Percentiles rank a stretch among this genome's conserved stretches.
phyloP scores from a whole-genome alignment of 2,797 vertebrate genomes.

The Cetoscarus ocellatus region DNA sequence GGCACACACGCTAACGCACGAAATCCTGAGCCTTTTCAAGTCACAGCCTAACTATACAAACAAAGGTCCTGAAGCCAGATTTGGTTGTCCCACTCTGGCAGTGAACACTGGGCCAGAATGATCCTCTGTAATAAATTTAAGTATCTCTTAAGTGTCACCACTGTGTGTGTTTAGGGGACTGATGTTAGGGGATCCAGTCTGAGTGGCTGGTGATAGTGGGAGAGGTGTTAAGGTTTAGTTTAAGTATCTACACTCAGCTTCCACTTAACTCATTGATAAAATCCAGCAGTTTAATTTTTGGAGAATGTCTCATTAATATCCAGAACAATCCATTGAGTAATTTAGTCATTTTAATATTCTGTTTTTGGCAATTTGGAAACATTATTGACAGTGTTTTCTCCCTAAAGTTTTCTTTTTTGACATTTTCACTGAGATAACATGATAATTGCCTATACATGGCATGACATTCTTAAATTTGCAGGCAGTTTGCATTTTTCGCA shows the following conservation, averaged over 20 bases:
- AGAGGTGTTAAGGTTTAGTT: slow-evolving; percentile 43
- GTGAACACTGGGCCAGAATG: slow-evolving; percentile 9
- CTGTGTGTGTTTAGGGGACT: slow-evolving; percentile 6
- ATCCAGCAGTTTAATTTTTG: background rate
- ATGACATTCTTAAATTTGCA: too few species aligned
- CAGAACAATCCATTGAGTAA: too few species aligned
- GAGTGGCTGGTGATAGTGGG: slow-evolving; percentile 30
- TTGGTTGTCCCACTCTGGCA: slow-evolving; percentile 22
- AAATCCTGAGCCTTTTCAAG: slow-evolving; percentile 21
- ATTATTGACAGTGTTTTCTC: too few species aligned
- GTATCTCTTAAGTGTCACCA: slow-evolving; percentile 15
- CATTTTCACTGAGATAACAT: too few species aligned
- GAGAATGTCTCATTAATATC: too few species aligned
- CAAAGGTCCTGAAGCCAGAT: slow-evolving; percentile 29
- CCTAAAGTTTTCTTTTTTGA: too few species aligned
- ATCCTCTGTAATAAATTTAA: slow-evolving; percentile 25
- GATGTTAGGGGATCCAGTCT: slow-evolving; percentile 16
- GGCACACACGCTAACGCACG: slow-evolving; percentile 5
- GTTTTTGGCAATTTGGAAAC: too few species aligned
- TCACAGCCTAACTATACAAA: slow-evolving; percentile 25
- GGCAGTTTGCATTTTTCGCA: too few species aligned
- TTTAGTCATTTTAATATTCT: too few species aligned
- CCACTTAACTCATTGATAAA: background rate
- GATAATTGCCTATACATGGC: too few species aligned
- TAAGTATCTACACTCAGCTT: slow-evolving; percentile 15